Evolutionary conservation across 2,797 vertebrate genomes (phyloP).

Genomic region (Chelon auratus): DNA sequence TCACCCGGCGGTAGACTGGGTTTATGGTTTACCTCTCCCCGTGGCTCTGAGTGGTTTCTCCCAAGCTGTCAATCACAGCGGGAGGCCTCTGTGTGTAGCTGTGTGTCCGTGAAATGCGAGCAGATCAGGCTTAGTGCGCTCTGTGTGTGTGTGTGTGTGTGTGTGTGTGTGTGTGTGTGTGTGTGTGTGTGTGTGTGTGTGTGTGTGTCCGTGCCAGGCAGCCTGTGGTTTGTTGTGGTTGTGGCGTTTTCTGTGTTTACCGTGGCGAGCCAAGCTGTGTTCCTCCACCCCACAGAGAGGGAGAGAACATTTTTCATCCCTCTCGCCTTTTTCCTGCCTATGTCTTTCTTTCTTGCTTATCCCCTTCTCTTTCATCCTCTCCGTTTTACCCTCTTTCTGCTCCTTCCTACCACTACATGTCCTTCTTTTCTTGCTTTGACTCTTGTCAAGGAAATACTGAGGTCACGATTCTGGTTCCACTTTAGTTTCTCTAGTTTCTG

Average conservation of each 20-base stretch:
- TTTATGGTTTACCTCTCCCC: slow-evolving; percentile 55
- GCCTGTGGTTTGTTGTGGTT: slow-evolving; percentile 82
- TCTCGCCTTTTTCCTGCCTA: slow-evolving; percentile 29
- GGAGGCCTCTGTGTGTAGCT: slow-evolving; percentile 38
- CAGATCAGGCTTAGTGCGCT: slow-evolving; percentile 39
- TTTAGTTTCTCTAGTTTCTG: too few relatives aligned
- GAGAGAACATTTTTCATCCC: slow-evolving; percentile 35
- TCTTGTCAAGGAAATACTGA: slow-evolving; percentile 9
- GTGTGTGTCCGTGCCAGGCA: slow-evolving; percentile 40
- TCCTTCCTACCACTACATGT: not conserved
- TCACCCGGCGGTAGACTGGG: slow-evolving; percentile 47
- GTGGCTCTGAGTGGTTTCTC: slow-evolving; percentile 60
- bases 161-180: slow-evolving; percentile 37
- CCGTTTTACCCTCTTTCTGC: not conserved
- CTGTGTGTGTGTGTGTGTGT: slow-evolving; percentile 37
- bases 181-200: slow-evolving; percentile 35
- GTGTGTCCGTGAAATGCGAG: slow-evolving; percentile 42
- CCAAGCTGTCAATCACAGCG: slow-evolving; percentile 69
- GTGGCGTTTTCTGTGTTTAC: slow-evolving; percentile 74
- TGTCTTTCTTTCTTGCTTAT: slow-evolving; percentile 11
- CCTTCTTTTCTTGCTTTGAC: not conserved
- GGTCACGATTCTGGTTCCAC: not conserved
- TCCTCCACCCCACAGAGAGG: slow-evolving; percentile 60
- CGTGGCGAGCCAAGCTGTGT: slow-evolving; percentile 69
- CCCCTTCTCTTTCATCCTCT: slow-evolving; percentile 27